Percentiles rank a stretch among this genome's conserved stretches.
Conservation (phyloP, 1,140 invertebrate species). For the Aphaenogaster floridana region DNA sequence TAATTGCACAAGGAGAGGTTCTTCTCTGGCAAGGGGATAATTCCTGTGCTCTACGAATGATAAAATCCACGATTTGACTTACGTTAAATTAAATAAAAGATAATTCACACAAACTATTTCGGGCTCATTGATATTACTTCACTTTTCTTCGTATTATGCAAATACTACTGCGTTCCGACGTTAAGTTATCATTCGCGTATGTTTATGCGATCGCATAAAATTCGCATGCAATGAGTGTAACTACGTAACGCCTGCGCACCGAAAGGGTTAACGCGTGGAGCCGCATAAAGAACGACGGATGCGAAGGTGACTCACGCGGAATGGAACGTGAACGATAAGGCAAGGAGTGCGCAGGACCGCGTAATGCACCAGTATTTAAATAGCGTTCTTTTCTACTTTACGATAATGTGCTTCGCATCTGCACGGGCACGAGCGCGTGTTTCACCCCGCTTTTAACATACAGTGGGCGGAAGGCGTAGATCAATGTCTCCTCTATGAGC, state of each 20-base stretch:
- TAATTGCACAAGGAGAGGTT: neutral
- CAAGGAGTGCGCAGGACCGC: slow-evolving; percentile 3
- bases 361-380: slow-evolving; percentile 41
- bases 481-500: slow-evolving; percentile 37
- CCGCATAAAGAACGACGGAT: slow-evolving; percentile 25
- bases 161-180: neutral
- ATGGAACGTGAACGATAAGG: slow-evolving; percentile 48
- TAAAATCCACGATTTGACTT: neutral
- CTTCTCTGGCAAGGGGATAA: neutral
- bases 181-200: slow-evolving; percentile 13
- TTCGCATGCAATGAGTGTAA: neutral
- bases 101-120: neutral
- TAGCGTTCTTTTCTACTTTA: slow-evolving; percentile 36
- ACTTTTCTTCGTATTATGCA: neutral
- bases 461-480: slow-evolving; percentile 54
- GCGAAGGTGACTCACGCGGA: slow-evolving; percentile 34
- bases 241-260: neutral
- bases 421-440: slow-evolving; percentile 36
- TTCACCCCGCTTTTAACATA: slow-evolving; percentile 46
- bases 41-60: neutral
- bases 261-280: slow-evolving; percentile 21
- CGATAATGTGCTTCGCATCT: slow-evolving; percentile 28
- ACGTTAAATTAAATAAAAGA: neutral
- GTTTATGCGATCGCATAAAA: slow-evolving; percentile 14
- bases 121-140: neutral